These are phyloP conservation scores for Thereuonema tuberculata DNA, from an alignment of 1,140 invertebrate species.

Conservation along the genomic window DNA sequence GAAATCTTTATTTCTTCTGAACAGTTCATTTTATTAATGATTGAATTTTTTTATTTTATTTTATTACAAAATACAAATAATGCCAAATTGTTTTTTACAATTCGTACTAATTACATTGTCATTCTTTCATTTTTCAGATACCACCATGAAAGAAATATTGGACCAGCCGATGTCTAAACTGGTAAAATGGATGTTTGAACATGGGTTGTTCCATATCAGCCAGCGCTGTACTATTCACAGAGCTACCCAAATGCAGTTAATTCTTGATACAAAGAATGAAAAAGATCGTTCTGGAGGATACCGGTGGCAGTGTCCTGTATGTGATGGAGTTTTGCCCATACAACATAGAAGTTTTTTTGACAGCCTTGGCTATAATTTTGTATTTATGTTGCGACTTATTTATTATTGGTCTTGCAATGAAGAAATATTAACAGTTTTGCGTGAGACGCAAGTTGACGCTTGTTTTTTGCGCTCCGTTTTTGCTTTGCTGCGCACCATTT, in stretches of 20 bases:
- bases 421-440: slow-evolving; percentile 4
- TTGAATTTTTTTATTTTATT: neutral
- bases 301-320: slow-evolving; percentile 10
- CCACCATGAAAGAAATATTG: neutral
- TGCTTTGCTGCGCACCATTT: neutral
- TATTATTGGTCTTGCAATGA: slow-evolving; percentile 9
- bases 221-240: slow-evolving; percentile 1
- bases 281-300: slow-evolving; percentile 6
- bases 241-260: neutral
- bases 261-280: neutral
- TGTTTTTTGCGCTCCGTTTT: slow-evolving; percentile 9
- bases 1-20: too few relatives aligned
- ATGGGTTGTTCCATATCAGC: slow-evolving; percentile 6
- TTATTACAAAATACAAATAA: neutral
- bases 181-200: slow-evolving; percentile 13
- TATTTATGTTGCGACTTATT: neutral
- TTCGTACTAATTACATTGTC: neutral
- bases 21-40: neutral
- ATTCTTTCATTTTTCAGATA: neutral
- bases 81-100: neutral
- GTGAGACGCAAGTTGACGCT: neutral
- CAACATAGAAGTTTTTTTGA: slow-evolving; percentile 10
- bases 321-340: neutral
- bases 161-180: neutral
- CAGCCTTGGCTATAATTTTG: neutral